These are phyloP conservation scores for Drosophila mettleri DNA, from an alignment of 2,888 invertebrate genomes.

Conservation along the genomic window DNA sequence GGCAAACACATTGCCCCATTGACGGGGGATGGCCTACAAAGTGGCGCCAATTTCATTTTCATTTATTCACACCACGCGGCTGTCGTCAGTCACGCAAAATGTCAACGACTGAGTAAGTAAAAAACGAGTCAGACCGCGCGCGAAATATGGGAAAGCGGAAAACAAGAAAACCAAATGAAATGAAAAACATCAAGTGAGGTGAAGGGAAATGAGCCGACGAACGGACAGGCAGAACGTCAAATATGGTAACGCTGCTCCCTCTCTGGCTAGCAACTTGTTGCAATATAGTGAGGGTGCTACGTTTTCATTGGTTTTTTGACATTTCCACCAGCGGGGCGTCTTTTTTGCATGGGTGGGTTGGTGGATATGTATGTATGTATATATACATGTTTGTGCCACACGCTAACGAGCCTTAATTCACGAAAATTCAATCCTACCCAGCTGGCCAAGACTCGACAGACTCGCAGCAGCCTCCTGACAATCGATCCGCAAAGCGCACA, in stretches of 20 bases:
- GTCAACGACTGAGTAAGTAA: conserved; percentile 74
- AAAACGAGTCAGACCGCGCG: conserved; percentile 73
- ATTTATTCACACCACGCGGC: conserved; percentile 76
- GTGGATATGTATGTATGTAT: conserved; percentile 1
- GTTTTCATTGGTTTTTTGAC: conserved; percentile 57
- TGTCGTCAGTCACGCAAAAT: conserved; percentile 82
- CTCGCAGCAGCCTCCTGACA: conserved; percentile 39
- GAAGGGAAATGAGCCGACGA: background rate
- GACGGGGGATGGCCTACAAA: conserved; percentile 35
- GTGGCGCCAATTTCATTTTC: conserved; percentile 72
- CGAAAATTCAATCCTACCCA: conserved; percentile 76
- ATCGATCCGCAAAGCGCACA: conserved; percentile 8
- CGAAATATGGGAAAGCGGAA: conserved; percentile 65
- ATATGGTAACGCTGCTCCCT: conserved; percentile 27
- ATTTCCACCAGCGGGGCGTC: conserved; percentile 58
- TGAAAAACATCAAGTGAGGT: conserved; percentile 71
- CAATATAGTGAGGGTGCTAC: conserved; percentile 61
- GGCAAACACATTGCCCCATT: conserved; percentile 68
- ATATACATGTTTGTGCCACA: conserved; percentile 65
- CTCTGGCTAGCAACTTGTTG: conserved; percentile 62
- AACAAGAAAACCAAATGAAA: conserved; percentile 67
- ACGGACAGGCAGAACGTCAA: conserved; percentile 28
- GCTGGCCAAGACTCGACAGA: conserved; percentile 49
- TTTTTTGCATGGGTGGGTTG: conserved; percentile 29
- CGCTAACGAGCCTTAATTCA: conserved; percentile 79